Evolutionary conservation across 2,113 vertebrate genomes (phyloP), one percentile per base, ranked within the genome.

Genomic region (Tetraodon nigroviridis): DNA sequence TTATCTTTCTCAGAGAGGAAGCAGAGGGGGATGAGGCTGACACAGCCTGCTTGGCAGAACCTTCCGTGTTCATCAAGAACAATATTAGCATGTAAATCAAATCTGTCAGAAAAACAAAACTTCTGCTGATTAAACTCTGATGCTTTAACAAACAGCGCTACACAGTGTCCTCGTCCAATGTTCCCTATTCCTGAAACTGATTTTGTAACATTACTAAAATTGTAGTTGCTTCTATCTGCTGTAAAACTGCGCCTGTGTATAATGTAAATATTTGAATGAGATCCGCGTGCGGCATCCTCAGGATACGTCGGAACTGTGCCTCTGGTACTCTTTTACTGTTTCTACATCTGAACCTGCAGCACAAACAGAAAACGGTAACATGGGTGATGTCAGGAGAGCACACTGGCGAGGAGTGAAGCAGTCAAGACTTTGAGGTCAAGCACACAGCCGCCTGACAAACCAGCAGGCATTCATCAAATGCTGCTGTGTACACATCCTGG

Each of bases 401-500:
- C 40, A 6, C 19, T 44, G 61, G 57, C 37, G 20, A 32, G 50
- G 24, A 17, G 42, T 41, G 24, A 53, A 21, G 18, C 61, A 21
- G 61, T 20, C 42, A n/a, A 56, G 64, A 58, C 41, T 44, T 24
- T 7, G n/a, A 24, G 81, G 76, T 80, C 78, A 75, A 58, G 71
- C 69, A 50, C 51, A 44, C 53, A 3, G 61, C 32, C 60, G 65
- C 58, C 64, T 37, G 49, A 72, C 67, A 69, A 72, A 57, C 57
- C 61, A 66, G 76, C 75, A 79, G 69, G 65, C 82, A 84, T 82
- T 72, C 60, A 74, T 86, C 83, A 83, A 58, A 58, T 14, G 15
- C 59, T 57, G 78, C 64, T 78, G 75, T 86, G 72, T 83, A 87
- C 82, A 87, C 80, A 86, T 75, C 63, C 78, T 74, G 69, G 50